These are phyloP conservation scores for Trochalopteron elliotii DNA, from an alignment of 2,113 vertebrate genomes.

Conservation along the genomic window DNA sequence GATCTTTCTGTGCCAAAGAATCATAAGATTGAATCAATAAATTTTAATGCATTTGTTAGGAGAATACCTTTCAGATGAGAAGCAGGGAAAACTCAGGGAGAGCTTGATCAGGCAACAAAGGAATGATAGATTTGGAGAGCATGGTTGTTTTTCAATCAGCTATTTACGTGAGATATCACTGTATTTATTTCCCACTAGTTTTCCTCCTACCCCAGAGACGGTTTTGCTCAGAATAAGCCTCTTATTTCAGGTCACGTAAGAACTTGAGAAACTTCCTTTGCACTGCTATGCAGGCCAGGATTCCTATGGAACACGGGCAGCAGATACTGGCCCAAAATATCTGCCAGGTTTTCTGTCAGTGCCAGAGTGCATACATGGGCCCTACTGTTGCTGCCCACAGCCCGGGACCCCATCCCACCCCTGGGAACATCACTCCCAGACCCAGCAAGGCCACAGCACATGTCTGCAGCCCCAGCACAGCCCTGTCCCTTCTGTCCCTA, in stretches of 20 bases:
- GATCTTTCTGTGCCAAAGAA: background rate
- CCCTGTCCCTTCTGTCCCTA: background rate
- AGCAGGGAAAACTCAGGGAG: background rate
- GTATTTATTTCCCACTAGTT: background rate
- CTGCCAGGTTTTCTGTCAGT: rapidly evolving
- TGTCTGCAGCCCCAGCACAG: rapidly evolving
- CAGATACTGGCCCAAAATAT: background rate
- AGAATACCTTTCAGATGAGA: background rate
- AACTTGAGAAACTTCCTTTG: background rate
- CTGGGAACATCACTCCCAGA: rapidly evolving
- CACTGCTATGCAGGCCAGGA: rapidly evolving
- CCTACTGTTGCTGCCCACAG: rapidly evolving
- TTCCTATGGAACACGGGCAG: rapidly evolving
- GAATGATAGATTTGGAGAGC: background rate
- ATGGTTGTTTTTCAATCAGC: background rate
- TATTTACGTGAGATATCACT: background rate
- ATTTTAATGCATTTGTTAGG: background rate
- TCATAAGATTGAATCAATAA: background rate
- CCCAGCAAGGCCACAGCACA: rapidly evolving
- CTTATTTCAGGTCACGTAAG: background rate
- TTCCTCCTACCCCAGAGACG: background rate
- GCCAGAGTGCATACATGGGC: rapidly evolving
- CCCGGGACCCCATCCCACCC: background rate
- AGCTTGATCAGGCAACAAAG: background rate
- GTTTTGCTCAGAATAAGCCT: background rate